A percentile compares a stretch with the other conserved stretches of the same genome.
Evolutionary conservation across 2,797 vertebrate genomes (phyloP).

Genomic region (Chaetodon trifasciatus): DNA sequence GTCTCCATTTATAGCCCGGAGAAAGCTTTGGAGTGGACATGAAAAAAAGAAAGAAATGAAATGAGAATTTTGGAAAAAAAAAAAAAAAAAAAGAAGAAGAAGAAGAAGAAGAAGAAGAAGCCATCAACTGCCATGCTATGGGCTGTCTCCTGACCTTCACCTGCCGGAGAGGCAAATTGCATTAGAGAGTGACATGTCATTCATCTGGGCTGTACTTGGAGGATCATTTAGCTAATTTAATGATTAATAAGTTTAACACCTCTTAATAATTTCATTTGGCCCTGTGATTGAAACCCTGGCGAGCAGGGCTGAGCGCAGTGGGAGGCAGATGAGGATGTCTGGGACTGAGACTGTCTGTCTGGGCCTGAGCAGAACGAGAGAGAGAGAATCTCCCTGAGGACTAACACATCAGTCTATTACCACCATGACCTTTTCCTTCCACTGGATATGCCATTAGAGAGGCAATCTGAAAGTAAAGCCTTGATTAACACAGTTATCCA

Average conservation of each 20-base stretch:
- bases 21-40: constrained; percentile 16
- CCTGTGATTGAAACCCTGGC: constrained; percentile 94
- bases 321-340: constrained; percentile 91
- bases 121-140: constrained; percentile 84
- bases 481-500: constrained; percentile 86
- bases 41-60: constrained; percentile 33
- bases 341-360: constrained; percentile 72
- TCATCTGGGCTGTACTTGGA: constrained; percentile 94
- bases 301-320: constrained; percentile 88
- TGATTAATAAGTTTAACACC: constrained; percentile 99
- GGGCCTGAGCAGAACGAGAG: constrained; percentile 24
- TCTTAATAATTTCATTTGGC: constrained; percentile 99
- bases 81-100: too few species aligned
- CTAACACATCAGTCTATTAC: constrained; percentile 98
- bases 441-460: constrained; percentile 89
- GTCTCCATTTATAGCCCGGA: not conserved
- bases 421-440: constrained; percentile 94
- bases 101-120: constrained; percentile 64
- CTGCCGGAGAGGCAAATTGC: constrained; percentile 94
- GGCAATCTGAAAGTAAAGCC: constrained; percentile 82
- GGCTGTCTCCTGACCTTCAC: constrained; percentile 94
- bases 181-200: constrained; percentile 96
- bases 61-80: constrained; percentile 5
- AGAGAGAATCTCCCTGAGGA: constrained; percentile 89
- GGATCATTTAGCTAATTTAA: constrained; percentile 99